phyloP scores from a whole-genome alignment of 2,888 invertebrate genomes.

The Drosophila buzzatii region DNA sequence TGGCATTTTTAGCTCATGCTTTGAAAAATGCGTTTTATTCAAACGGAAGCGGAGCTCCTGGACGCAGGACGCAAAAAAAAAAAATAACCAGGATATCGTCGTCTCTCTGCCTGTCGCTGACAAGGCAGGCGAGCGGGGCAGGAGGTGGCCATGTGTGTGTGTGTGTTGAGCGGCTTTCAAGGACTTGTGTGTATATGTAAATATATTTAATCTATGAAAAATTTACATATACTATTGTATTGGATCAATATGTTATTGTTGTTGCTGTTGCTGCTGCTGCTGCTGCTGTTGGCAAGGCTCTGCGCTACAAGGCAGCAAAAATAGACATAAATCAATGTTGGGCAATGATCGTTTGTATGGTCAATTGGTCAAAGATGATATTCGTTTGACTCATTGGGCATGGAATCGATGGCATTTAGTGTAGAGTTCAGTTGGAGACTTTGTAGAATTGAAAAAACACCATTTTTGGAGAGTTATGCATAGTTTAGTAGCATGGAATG shows the following conservation, averaged over 20 bases:
- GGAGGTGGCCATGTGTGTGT: not conserved
- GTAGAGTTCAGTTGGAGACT: conserved; percentile 17
- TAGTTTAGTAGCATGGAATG: not conserved
- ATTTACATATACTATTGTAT: conserved; percentile 62
- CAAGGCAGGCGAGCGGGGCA: not conserved
- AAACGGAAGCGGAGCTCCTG: conserved; percentile 65
- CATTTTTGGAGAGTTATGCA: not conserved
- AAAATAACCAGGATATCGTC: conserved; percentile 26
- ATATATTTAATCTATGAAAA: conserved; percentile 58
- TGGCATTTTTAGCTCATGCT: conserved; percentile 57
- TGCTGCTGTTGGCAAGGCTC: conserved; percentile 8
- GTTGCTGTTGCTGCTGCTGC: not conserved
- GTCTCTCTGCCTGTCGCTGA: conserved; percentile 32
- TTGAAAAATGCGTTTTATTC: conserved; percentile 77
- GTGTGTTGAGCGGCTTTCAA: conserved; percentile 47
- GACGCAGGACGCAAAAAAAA: conserved; percentile 38
- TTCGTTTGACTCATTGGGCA: not conserved
- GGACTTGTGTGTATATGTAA: conserved; percentile 39
- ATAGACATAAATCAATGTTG: conserved; percentile 36
- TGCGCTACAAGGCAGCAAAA: conserved; percentile 19
- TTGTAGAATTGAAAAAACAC: not conserved
- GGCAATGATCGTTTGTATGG: conserved; percentile 23
- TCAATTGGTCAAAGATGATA: conserved; percentile 28
- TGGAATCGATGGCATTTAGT: not conserved
- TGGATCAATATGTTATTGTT: conserved; percentile 52